A percentile compares a stretch with the other conserved stretches of the same genome.
Conservation (phyloP, 2,113 vertebrate species). For the Vidua chalybeata region DNA sequence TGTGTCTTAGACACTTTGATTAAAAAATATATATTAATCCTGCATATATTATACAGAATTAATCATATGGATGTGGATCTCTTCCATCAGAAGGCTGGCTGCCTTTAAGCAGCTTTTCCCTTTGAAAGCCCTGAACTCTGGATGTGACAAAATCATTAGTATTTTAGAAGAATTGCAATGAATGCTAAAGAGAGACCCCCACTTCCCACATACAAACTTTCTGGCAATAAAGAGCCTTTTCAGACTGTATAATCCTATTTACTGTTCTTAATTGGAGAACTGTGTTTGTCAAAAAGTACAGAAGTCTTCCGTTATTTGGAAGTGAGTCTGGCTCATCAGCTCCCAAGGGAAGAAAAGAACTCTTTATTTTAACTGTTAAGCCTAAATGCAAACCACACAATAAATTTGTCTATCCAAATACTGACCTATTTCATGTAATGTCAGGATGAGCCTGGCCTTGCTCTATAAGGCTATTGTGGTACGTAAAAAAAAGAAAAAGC, state of each 20-base stretch:
- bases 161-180: slow-evolving; percentile 68
- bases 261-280: slow-evolving; percentile 76
- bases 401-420: slow-evolving; percentile 76
- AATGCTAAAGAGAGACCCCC: slow-evolving; percentile 34
- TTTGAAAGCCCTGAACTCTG: slow-evolving; percentile 43
- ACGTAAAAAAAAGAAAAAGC: not conserved
- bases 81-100: not conserved
- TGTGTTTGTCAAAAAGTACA: slow-evolving; percentile 77
- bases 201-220: slow-evolving; percentile 73
- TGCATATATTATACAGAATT: slow-evolving; percentile 4
- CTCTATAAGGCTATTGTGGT: slow-evolving; percentile 69
- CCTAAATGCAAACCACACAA: slow-evolving; percentile 73
- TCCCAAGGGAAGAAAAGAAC: slow-evolving; percentile 74
- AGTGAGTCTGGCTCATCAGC: slow-evolving; percentile 72
- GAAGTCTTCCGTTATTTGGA: slow-evolving; percentile 76
- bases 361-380: slow-evolving; percentile 78
- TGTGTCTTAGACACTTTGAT: slow-evolving; percentile 10
- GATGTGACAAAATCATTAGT: slow-evolving; percentile 59
- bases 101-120: slow-evolving; percentile 58
- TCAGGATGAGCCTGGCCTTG: slow-evolving; percentile 64
- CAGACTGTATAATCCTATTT: slow-evolving; percentile 79
- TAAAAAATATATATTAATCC: not conserved
- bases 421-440: slow-evolving; percentile 74
- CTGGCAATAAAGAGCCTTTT: slow-evolving; percentile 76
- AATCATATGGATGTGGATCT: not conserved